These are phyloP conservation scores for Drosophila prosaltans DNA, from an alignment of 1,140 invertebrate genomes.

Conservation along the genomic window DNA sequence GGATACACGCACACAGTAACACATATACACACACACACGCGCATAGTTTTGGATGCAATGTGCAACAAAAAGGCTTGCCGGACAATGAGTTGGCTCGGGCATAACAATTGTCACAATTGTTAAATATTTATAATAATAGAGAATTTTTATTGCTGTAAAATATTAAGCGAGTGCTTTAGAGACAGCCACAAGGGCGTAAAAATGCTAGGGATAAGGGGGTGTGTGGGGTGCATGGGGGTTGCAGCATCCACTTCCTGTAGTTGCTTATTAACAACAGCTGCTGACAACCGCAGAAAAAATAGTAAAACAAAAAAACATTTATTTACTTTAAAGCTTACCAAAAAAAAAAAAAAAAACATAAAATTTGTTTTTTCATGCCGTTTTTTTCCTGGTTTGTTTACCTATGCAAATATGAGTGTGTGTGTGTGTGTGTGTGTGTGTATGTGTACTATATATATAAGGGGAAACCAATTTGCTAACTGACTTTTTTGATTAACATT, in stretches of 20 bases:
- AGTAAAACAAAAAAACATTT: slow-evolving; percentile 51
- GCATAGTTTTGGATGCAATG: slow-evolving; percentile 2
- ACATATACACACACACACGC: slow-evolving; percentile 22
- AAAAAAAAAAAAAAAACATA: slow-evolving; percentile 21
- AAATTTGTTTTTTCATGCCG: background rate
- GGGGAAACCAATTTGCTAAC: no score
- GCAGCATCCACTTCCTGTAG: slow-evolving; percentile 42
- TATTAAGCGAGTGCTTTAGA: slow-evolving; percentile 54
- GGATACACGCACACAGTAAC: slow-evolving; percentile 20
- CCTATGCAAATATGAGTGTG: no score
- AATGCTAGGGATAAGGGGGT: no score
- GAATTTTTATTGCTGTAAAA: slow-evolving; percentile 69
- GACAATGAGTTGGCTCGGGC: slow-evolving; percentile 55
- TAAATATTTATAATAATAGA: slow-evolving; percentile 81
- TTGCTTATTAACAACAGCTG: slow-evolving; percentile 30
- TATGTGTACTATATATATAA: no score
- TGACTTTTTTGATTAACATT: no score
- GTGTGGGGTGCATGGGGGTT: background rate
- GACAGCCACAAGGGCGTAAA: background rate
- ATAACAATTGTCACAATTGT: slow-evolving; percentile 79
- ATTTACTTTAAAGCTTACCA: slow-evolving; percentile 56
- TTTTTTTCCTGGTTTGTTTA: no score
- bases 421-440: no score
- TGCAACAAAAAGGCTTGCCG: slow-evolving; percentile 44
- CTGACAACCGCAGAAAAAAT: slow-evolving; percentile 3